Conservation (phyloP, 2,888 invertebrate genomes). For the Gisinianus flammeolus region DNA sequence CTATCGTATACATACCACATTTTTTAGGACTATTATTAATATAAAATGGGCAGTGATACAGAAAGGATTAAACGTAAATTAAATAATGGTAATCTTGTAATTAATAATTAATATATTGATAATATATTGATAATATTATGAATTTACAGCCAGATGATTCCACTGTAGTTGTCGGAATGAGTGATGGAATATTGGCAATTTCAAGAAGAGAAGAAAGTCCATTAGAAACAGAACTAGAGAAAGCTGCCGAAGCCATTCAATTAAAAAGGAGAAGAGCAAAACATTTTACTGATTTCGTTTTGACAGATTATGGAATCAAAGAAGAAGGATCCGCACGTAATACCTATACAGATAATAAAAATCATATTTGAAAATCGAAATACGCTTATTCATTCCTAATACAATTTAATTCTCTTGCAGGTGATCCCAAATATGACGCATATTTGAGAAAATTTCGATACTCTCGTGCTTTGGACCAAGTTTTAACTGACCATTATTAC, state of each 20-base stretch:
- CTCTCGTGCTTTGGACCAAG: slow-evolving; percentile 77
- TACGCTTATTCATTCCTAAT: too few species aligned
- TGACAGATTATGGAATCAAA: slow-evolving; percentile 52
- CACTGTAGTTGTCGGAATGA: slow-evolving; percentile 87
- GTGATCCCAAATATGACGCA: slow-evolving; percentile 68
- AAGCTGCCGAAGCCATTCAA: slow-evolving; percentile 17
- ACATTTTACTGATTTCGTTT: slow-evolving; percentile 50
- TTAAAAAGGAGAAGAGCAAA: slow-evolving; percentile 38
- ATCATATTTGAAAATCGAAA: too few species aligned
- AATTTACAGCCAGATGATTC: slow-evolving; percentile 72
- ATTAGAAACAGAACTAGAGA: slow-evolving; percentile 41
- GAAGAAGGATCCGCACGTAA: slow-evolving; percentile 49
- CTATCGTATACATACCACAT: neutral
- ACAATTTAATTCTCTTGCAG: slow-evolving; percentile 36
- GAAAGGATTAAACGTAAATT: too few species aligned
- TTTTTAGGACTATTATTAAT: too few species aligned
- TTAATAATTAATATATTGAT: too few species aligned
- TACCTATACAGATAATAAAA: too few species aligned
- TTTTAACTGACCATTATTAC: slow-evolving; percentile 68
- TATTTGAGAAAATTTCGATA: slow-evolving; percentile 81
- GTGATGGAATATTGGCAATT: slow-evolving; percentile 88
- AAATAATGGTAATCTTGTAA: too few species aligned
- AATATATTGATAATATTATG: slow-evolving; percentile 4
- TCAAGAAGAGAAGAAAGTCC: slow-evolving; percentile 72
- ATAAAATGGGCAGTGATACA: too few species aligned